These are phyloP conservation scores for Oppia nitens DNA, from an alignment of 1,140 invertebrate species.

Conservation along the genomic window DNA sequence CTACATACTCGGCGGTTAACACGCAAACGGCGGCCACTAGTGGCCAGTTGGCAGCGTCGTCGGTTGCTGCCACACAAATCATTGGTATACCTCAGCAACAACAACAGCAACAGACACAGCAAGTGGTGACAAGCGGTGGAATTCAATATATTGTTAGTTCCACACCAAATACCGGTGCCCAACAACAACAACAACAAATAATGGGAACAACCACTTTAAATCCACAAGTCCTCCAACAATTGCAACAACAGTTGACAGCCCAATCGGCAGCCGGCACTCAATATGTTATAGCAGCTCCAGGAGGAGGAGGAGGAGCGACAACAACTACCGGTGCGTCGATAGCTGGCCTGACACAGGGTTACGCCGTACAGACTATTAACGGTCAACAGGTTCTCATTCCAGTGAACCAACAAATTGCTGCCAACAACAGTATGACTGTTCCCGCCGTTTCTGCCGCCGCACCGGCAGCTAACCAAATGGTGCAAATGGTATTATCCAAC, in stretches of 20 bases:
- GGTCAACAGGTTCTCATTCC: not conserved
- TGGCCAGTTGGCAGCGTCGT: not conserved
- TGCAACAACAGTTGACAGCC: not conserved
- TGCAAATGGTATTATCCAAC: constrained; percentile 31
- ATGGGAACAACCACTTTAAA: not conserved
- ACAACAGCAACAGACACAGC: not conserved
- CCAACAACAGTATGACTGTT: not conserved
- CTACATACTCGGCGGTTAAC: not conserved
- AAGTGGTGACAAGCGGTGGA: not conserved
- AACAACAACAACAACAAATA: not conserved
- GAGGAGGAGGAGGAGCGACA: not conserved
- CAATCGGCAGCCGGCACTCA: not conserved
- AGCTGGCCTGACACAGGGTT: not conserved
- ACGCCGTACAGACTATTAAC: not conserved
- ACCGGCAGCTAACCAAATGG: constrained; percentile 38
- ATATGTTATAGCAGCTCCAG: not conserved
- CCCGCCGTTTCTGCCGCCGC: not conserved
- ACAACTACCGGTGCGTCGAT: not conserved
- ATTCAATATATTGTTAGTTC: not conserved
- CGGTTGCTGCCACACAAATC: too few relatives aligned
- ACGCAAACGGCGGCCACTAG: not conserved
- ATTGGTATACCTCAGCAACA: not conserved
- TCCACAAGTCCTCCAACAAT: not conserved
- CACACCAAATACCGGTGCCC: not conserved
- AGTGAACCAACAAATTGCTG: not conserved